These are phyloP conservation scores for Leuciscus idus DNA, from an alignment of 2,113 vertebrate genomes.

Conservation along the genomic window DNA sequence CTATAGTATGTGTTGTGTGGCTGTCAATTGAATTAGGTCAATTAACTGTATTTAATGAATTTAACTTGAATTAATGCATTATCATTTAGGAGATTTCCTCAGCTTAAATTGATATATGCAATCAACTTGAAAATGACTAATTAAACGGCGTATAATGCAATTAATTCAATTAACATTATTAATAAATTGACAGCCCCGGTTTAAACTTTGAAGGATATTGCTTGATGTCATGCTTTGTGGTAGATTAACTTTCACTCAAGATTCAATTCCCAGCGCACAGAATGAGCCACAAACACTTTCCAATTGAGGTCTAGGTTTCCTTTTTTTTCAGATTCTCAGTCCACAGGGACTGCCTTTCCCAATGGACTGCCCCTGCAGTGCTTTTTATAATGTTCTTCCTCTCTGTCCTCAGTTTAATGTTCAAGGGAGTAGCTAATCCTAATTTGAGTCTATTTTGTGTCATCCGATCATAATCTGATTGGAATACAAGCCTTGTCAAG, in stretches of 20 bases:
- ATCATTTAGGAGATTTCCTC: neutral
- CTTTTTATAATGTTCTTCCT: slow-evolving; percentile 2
- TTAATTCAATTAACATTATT: neutral
- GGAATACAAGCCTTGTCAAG: slow-evolving; percentile 8
- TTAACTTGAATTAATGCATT: neutral
- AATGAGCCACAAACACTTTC: slow-evolving; percentile 8
- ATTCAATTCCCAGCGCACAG: neutral
- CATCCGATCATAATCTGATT: neutral
- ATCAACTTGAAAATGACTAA: neutral
- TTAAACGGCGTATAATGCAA: neutral
- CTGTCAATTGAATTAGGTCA: neutral
- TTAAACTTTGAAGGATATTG: neutral
- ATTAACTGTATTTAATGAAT: neutral
- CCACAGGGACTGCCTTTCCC: neutral
- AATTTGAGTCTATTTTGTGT: slow-evolving; percentile 1
- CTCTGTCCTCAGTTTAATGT: neutral
- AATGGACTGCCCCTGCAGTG: neutral
- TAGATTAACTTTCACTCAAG: neutral
- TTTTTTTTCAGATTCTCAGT: neutral
- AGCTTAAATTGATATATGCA: neutral
- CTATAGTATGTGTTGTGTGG: neutral
- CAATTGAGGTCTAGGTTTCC: neutral
- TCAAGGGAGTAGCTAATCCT: neutral
- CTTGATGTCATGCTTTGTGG: neutral
- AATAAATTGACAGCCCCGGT: neutral